phyloP scores from a whole-genome alignment of 2,888 invertebrate species.

The Agrotis puta region DNA sequence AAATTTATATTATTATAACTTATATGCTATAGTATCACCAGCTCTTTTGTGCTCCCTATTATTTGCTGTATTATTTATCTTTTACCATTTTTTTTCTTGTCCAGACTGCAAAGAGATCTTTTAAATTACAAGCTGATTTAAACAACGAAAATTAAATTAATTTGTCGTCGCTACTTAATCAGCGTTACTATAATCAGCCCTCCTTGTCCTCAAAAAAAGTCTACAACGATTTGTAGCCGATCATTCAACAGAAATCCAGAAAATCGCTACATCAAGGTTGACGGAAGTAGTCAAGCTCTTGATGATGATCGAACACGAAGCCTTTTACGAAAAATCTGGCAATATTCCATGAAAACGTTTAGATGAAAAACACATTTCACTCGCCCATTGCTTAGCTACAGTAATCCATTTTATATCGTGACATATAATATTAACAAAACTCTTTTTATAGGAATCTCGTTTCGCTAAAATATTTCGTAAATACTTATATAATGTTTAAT shows the following conservation, averaged over 20 bases:
- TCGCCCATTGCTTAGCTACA: slow-evolving; percentile 42
- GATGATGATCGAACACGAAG: slow-evolving; percentile 46
- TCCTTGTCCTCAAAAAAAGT: background rate
- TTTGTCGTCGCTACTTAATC: no score
- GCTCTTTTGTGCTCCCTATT: no score
- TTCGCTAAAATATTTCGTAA: slow-evolving; percentile 33
- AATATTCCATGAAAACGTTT: slow-evolving; percentile 42
- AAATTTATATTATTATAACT: no score
- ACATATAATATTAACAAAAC: slow-evolving; percentile 44
- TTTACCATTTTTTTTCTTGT: no score
- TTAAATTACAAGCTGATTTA: no score
- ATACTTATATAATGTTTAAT: slow-evolving; percentile 11
- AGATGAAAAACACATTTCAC: slow-evolving; percentile 40
- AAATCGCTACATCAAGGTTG: slow-evolving; percentile 50
- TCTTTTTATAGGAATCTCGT: slow-evolving; percentile 31
- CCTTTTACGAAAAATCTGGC: slow-evolving; percentile 53
- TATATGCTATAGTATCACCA: no score
- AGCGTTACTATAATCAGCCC: no score
- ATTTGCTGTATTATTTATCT: no score
- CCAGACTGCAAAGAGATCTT: no score
- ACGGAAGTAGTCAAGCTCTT: slow-evolving; percentile 34
- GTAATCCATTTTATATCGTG: slow-evolving; percentile 50
- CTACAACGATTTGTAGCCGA: background rate
- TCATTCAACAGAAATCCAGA: background rate
- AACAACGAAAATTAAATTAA: no score